Conservation (phyloP, 2,797 vertebrate genomes). For the Discoglossus pictus region DNA sequence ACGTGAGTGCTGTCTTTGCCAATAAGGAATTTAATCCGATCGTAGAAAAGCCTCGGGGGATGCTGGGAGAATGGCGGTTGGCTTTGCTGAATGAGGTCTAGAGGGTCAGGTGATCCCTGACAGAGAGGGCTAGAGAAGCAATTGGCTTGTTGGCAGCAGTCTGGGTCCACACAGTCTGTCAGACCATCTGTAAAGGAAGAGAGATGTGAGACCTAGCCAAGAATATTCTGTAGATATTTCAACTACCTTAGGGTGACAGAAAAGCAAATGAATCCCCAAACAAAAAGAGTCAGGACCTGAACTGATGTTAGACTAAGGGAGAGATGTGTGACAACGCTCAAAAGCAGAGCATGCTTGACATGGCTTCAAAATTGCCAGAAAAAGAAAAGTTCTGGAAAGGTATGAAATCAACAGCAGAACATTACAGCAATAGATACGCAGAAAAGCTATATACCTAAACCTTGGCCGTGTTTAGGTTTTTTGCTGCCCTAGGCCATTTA, state of each 20-base stretch:
- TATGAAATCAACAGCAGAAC: no score
- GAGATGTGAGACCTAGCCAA: constrained; percentile 33
- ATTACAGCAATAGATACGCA: no score
- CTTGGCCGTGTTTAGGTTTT: no score
- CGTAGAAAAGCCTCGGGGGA: constrained; percentile 81
- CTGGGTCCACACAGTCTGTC: constrained; percentile 90
- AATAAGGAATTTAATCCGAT: constrained; percentile 88
- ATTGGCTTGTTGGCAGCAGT: constrained; percentile 90
- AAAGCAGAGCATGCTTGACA: background rate
- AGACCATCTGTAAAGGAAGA: constrained; percentile 80
- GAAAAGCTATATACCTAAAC: no score
- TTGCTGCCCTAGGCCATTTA: no score
- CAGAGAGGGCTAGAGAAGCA: constrained; percentile 87
- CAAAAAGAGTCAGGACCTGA: constrained; percentile 11
- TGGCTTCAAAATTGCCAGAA: no score
- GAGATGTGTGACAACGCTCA: background rate
- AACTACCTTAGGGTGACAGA: constrained; percentile 3
- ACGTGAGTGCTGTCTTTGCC: constrained; percentile 90
- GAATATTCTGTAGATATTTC: constrained; percentile 24
- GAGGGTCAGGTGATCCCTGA: constrained; percentile 89
- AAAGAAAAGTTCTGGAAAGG: no score
- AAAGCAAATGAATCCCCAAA: constrained; percentile 1
- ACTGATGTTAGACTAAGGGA: no score
- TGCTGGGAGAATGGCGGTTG: constrained; percentile 75
- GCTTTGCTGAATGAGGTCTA: constrained; percentile 86